Evolutionary conservation across 2,113 vertebrate genomes (phyloP), one percentile per base, ranked within the genome.

Genomic region (Oriolus oriolus): DNA sequence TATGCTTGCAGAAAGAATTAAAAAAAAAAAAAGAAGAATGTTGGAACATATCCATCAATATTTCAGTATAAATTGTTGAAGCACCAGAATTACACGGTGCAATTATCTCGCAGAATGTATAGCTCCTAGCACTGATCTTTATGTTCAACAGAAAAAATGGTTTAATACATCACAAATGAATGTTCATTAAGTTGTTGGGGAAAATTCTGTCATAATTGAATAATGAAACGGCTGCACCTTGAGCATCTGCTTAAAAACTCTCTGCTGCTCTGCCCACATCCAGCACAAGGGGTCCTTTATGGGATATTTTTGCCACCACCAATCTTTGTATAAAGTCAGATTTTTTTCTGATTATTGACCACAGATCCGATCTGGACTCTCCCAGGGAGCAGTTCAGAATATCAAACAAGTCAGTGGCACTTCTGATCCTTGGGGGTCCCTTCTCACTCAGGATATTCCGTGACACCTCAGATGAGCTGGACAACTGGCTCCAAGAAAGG

Each of bases 131-230:
- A 93, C 92, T 90, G 96, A 95, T 97, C 95, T 97, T 97, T 97
- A 96, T 71, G 15, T 96, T 97, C 92, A 96, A 91, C 90, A 96
- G 93, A 63, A 95, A 96, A 97, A 96, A 92, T 41, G 90, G 84
- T 91, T 97, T 96, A 89, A 96, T 96, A 93, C 96, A 96, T 92
- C 73, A 95, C 90, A 97, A 98, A 97, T 95, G 93, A 97, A 87
- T 84, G 93, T 90, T 98, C 97, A 98, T 98, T 97, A 97, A 97
- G 95, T 95, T 81, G 96, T 87, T 97, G 91, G 94, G 91, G 57
- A 97, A 82, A 93, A 95, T 63, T 95, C 95, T 97, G 95, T 93
- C 95, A 93, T 90, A 96, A 94, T 31, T 90, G 95, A 97, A 94
- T 95, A 97, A 97, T 65, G 96, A 96, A 97, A 96, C 47, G 84